Evolutionary conservation across 1,140 invertebrate species (phyloP).

Genomic region (Ephestia elutella): DNA sequence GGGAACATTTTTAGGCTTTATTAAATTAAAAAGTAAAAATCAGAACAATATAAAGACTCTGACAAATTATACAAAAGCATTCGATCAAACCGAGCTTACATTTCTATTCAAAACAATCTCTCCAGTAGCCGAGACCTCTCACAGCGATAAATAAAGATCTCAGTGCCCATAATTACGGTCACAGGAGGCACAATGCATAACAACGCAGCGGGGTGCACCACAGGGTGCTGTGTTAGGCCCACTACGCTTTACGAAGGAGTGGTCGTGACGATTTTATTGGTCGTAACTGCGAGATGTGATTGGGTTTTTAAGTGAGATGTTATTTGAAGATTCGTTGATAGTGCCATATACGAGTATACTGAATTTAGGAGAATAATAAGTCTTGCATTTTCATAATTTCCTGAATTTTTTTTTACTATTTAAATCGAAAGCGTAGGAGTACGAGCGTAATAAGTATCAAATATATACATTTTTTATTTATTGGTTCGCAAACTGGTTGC

Average conservation of each 20-base stretch:
- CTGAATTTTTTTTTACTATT: too few species aligned
- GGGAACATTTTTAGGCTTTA: too few species aligned
- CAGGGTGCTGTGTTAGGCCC: slow-evolving; percentile 21
- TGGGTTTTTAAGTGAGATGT: neutral
- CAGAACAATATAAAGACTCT: neutral
- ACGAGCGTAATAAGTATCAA: too few species aligned
- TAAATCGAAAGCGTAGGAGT: too few species aligned
- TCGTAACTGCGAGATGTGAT: slow-evolving; percentile 2
- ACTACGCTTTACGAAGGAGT: neutral
- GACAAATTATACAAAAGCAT: slow-evolving; percentile 1
- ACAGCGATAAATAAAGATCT: slow-evolving; percentile 3
- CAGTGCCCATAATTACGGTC: slow-evolving; percentile 11
- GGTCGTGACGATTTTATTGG: slow-evolving; percentile 7
- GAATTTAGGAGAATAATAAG: neutral
- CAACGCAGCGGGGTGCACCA: slow-evolving; percentile 31
- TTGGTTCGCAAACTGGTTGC: too few species aligned
- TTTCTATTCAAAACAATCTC: neutral
- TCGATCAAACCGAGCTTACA: slow-evolving; percentile 11
- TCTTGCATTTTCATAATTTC: too few species aligned
- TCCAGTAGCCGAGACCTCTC: slow-evolving; percentile 2
- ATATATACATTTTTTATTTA: too few species aligned
- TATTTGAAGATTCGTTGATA: neutral
- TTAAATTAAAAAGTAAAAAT: too few species aligned
- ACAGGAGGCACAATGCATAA: slow-evolving; percentile 22
- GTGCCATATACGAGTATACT: neutral